Evolutionary conservation across 1,140 invertebrate species (phyloP), one percentile per base, ranked within the genome.

Genomic region (Coelopa frigida): DNA sequence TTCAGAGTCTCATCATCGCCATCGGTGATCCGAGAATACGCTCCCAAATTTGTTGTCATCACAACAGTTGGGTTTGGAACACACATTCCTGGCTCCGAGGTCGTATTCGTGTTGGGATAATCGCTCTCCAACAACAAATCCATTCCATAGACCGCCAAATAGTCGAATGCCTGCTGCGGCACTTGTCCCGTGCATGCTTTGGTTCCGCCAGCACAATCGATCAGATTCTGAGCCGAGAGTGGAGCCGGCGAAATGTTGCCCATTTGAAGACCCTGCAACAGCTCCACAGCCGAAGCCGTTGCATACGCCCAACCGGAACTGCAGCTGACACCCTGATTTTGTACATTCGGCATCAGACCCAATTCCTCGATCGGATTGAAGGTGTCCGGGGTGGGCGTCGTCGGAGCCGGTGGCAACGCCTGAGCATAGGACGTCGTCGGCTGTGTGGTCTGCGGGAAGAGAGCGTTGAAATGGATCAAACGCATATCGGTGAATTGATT

Each of bases 1-100:
- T 77, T 77, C 0, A 95, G 65, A 35, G 80, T 78, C 0, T 77
- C 58, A 68, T 95, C 91, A 53, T 82, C 70, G 26, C 76, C 79
- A 53, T 75, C 54, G 3, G 77, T 24, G 4, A 83, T 68, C 46
- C 15, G 26, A 0, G 50, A 49, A 37, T 66, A 67, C 5, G 35
- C 40, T 3, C 29, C 32, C 31, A 66, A 22, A 18, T 29, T 32
- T 8, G 53, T 44, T 2, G 44, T 35, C 38, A 36, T 8, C 2
- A 38, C 20, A 26, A 23, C 26, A 14, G 50, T 5, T 1, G 23
- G 0, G 41, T 42, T 22, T 76, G 80, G 35, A 78, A 75, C 51
- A 72, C 87, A 31, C 84, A 84, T 58, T 55, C 75, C 61, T 75
- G 77, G 50, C 0, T 72, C 72, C 42, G 74, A 55, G 7, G 52